Base-by-base conservation (phyloP, 2,888 invertebrate genomes). In the Aquatica leii region DNA sequence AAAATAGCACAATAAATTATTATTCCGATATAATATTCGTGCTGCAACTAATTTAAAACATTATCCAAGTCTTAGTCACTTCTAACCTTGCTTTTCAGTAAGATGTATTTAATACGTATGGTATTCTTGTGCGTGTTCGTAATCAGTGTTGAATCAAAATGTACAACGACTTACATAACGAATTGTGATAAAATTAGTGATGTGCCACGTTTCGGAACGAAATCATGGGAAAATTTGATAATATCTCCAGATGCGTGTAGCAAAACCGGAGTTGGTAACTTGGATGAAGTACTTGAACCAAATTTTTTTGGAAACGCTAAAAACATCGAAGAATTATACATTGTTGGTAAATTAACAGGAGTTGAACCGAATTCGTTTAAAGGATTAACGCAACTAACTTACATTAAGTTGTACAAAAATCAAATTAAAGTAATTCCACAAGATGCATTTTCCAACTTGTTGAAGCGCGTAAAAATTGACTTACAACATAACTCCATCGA, bases 161-260 rank as follows among this genome's bases (percentile, higher is more conserved):
- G 66, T 11, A 48, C 31, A 14, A 60, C 56, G 31, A 60, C 65
- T n/a, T 65, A 50, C 40, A 62, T 62, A 52, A 67, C 62, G 49
- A 51, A 61, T 21, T 69, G 69, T 41, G 69, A 69, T 54, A 67
- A 59, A 35, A 35, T 61, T 12, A 35, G 34, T 9, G 69, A 69
- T 49, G 52, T 69, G n/a, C 12, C 46, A n/a, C 53, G 48, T 18
- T 59, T 62, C 18, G 69, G 62, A 8, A 21, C 53, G 15, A 31
- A 43, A 43, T 54, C 52, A 12, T 69, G 69, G 69, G 54, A 50
- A 46, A 67, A 61, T 46, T 51, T 69, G 15, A 57, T 69, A 14
- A 53, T 69, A 15, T 35, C 54, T 9, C 60, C 58, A 15, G 59
- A 59, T 20, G 20, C 11, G 20, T 66, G 68, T 46, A 55, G 55